Evolutionary conservation across 2,113 vertebrate species (phyloP).

Genomic region (Benitochromis conjunctus): DNA sequence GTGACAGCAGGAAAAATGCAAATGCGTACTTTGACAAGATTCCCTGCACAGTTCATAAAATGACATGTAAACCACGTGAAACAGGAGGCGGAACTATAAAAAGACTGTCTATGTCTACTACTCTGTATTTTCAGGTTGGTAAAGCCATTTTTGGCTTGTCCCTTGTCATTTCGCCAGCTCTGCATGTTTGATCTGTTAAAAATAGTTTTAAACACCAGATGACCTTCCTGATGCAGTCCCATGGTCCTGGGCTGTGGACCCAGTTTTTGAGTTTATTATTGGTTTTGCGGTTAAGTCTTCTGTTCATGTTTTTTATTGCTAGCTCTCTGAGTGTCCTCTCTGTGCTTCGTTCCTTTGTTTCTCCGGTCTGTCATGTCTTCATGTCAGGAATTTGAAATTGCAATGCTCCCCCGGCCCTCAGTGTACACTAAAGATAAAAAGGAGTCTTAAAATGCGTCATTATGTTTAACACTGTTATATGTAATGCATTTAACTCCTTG

Average conservation of each 20-base stretch:
- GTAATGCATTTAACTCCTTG: no score
- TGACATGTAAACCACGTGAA: background rate
- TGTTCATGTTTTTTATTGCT: background rate
- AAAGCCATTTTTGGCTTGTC: background rate
- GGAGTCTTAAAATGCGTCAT: no score
- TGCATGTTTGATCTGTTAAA: background rate
- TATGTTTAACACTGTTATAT: no score
- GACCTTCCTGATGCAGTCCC: background rate
- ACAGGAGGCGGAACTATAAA: background rate
- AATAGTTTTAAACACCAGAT: background rate
- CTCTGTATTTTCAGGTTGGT: background rate
- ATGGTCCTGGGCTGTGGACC: no score
- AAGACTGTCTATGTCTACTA: background rate
- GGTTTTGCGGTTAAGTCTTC: background rate
- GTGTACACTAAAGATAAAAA: no score
- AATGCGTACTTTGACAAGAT: background rate
- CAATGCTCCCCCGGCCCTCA: no score
- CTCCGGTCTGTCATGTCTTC: background rate
- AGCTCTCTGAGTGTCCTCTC: background rate
- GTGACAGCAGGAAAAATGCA: background rate
- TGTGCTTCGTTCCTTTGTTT: background rate
- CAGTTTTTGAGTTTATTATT: no score
- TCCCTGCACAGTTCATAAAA: background rate
- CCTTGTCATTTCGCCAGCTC: background rate
- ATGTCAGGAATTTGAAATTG: no score